These are phyloP conservation scores for Cardiocondyla obscurior DNA, from an alignment of 1,140 invertebrate species.

Conservation along the genomic window DNA sequence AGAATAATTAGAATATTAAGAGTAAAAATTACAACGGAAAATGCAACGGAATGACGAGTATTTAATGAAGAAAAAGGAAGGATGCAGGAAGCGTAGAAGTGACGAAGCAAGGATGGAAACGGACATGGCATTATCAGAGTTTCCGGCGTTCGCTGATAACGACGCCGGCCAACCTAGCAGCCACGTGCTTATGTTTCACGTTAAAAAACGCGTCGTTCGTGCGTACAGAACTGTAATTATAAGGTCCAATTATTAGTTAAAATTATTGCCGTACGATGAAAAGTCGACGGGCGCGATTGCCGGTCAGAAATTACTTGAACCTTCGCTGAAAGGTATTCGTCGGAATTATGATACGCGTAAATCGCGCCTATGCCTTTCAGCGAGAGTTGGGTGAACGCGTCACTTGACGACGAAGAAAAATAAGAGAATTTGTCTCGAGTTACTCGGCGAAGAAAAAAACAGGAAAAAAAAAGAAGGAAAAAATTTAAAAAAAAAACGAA, in stretches of 20 bases:
- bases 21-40: slow-evolving; percentile 4
- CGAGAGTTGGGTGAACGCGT: background rate
- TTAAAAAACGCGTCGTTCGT: background rate
- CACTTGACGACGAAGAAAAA: slow-evolving; percentile 46
- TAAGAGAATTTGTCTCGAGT: slow-evolving; percentile 57
- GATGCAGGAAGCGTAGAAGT: slow-evolving; percentile 58
- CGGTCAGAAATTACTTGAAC: background rate
- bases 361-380: background rate
- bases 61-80: slow-evolving; percentile 20
- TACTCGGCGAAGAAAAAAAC: slow-evolving; percentile 38
- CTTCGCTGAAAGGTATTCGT: background rate
- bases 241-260: background rate
- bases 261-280: background rate
- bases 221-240: background rate
- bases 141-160: slow-evolving; percentile 75
- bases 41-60: background rate
- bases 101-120: slow-evolving; percentile 64
- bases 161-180: slow-evolving; percentile 1
- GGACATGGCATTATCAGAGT: slow-evolving; percentile 74
- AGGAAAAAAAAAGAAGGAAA: background rate
- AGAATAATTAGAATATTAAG: too few species aligned
- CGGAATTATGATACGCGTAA: background rate
- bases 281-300: background rate
- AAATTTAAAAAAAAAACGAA: background rate
- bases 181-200: background rate